Evolutionary conservation across 2,113 vertebrate genomes (phyloP), one percentile per base, ranked within the genome.

Genomic region (Amblyopsis rosae): DNA sequence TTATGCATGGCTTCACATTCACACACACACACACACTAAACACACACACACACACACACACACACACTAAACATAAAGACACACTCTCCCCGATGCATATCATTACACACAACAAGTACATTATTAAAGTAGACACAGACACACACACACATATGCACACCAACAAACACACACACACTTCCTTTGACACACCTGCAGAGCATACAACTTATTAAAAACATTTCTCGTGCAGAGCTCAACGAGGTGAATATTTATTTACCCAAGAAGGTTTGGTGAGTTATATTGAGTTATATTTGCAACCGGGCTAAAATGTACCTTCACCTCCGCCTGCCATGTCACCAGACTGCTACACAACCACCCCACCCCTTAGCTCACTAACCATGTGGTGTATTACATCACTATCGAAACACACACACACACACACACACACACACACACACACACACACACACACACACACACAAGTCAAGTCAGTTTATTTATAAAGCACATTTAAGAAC

Each of bases 341-440:
- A 56, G 16, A 16, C 19, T 17, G 7, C 32, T n/a, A 9, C 41
- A 65, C 35, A 54, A 32, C 15, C 60, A 62, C 16, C 57, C 72
- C 82, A 65, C 82, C 80, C 86, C 12, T 6, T 26, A 47, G 70
- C 70, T 83, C 80, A 85, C 85, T 79, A 80, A 61, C 3, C n/a
- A 62, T 59, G 48, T 11, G 8, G 64, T 64, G 59, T 63, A 73
- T 53, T 47, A 33, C 6, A 63, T 33, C 26, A 62, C 10, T 45
- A 17, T 9, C 9, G 26, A 59, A 4, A 47, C 35, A 8, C 49
- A n/a, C 12, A 12, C 15, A 59, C 57, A 35, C 57, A 59, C 57
- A 59, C 57, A 59, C 57, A 59, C 19, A 59, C 19, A 59, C n/a
- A 60, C 12, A 41, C 32, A 60, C 58, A 60, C 35, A 55, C 59